Base-by-base conservation (phyloP, 2,888 invertebrate species). In the Chloroclysta siterata region DNA sequence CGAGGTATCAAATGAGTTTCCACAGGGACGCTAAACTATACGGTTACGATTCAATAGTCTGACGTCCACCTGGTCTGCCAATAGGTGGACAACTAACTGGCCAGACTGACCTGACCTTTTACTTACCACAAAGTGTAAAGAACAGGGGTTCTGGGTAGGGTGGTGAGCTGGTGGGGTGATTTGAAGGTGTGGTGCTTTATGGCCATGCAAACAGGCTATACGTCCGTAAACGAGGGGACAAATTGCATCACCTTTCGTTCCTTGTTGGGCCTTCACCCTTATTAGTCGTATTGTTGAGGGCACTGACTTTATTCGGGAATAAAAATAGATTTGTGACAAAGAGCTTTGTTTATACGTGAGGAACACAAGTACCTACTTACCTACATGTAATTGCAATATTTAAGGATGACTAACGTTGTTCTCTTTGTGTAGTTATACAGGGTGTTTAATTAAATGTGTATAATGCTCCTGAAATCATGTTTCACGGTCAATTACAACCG, bases 121-220 rank as follows among this genome's bases (percentile, higher is more conserved):
- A 65, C 15, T 22, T 7, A 36, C 13, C 53, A 56, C 65, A 63
- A 53, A 54, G 41, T 53, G 28, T 53, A 63, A 65, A 64, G 69
- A 74, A 73, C 65, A 63, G 71, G 73, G 68, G 82, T 57, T 80
- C 88, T 66, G 52, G 14, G 41, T 72, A 81, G 39, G 71, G 22
- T 85, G 85, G 90, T 63, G 65, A 53, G 62, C 62, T 68, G 72
- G 74, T 77, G 78, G 60, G 81, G 81, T 79, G 83, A 83, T 78
- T 77, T 80, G 75, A 84, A 88, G 91, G 90, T 82, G 91, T 88
- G 90, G 84, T 82, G 79, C 74, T 89, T 88, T 89, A 90, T 82
- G 83, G 81, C 75, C 87, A 86, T 85, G 88, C 89, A 89, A 91
- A 91, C 91, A 87, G 81, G 76, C 82, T 84, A 83, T 83, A 85